These are phyloP conservation scores for Neuroscelio doddi DNA, from an alignment of 2,888 invertebrate genomes.

Conservation along the genomic window DNA sequence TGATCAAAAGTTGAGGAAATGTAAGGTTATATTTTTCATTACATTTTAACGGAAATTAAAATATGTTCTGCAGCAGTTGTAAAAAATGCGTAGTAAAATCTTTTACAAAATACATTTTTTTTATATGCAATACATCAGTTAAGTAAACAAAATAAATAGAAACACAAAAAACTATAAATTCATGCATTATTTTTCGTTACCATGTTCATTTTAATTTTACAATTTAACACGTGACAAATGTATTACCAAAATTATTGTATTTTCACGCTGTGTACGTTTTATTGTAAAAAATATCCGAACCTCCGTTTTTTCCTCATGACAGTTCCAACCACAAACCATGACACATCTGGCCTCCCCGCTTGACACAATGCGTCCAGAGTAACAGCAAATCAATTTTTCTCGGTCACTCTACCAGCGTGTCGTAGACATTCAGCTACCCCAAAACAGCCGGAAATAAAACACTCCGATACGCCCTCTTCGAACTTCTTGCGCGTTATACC, in stretches of 20 bases:
- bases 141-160: no score
- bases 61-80: no score
- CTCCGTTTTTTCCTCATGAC: conserved; percentile 20
- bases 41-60: no score
- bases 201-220: no score
- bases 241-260: no score
- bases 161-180: no score
- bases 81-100: no score
- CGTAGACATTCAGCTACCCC: conserved; percentile 23
- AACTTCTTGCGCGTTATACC: not conserved
- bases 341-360: conserved; percentile 39
- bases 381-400: conserved; percentile 45
- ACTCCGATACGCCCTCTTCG: conserved; percentile 19
- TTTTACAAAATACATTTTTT: no score
- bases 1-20: conserved; percentile 13
- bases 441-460: conserved; percentile 36
- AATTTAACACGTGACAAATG: no score
- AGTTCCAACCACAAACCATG: conserved; percentile 21
- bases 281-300: conserved; percentile 29
- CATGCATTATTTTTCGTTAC: no score
- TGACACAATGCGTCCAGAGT: conserved; percentile 35
- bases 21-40: conserved; percentile 1
- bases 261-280: no score
- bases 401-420: conserved; percentile 41
- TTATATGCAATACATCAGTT: no score